Evolutionary conservation across 2,888 invertebrate genomes (phyloP), one percentile per base, ranked within the genome.

Genomic region (Callimorpha dominula): DNA sequence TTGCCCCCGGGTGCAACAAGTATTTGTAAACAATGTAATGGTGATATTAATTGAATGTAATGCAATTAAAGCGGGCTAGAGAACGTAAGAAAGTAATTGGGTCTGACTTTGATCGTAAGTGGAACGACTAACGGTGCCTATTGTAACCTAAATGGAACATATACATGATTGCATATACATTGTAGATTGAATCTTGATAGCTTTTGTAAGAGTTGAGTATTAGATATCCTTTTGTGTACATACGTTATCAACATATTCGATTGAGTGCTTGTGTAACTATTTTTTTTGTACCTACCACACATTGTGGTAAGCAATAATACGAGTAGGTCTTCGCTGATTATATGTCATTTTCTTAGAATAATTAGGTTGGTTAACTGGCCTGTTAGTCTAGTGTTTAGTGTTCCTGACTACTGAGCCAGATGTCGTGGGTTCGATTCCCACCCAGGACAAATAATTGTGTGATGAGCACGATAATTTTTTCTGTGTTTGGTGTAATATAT

Each of bases 11-110:
- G 87, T 78, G 77, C 80, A 76, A 78, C 80, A 80, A 82, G 86
- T 86, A 83, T 88, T 88, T 87, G 89, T 91, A 91, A 91, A 93
- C 92, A 92, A 92, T 92, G 81, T 87, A 82, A 86, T 87, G 88
- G 89, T 89, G 85, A 86, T 90, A 90, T 91, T 92, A 91, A 91
- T 91, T 90, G 85, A 90, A 88, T 84, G 85, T 87, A 88, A 86
- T 88, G 85, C 87, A 92, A 92, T 92, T 92, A 92, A 90, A 90
- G 86, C 84, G 73, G 70, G 74, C 77, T 72, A 69, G 79, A 78
- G 81, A 81, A 81, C 79, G 84, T 83, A 86, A 85, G 83, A 78
- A 81, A 80, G 80, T 82, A 84, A 82, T 81, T 80, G 81, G 78
- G 71, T 68, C 65, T 67, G 71, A 78, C 67, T 84, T 82, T 80